A percentile compares a stretch with the other conserved stretches of the same genome.
phyloP scores from a whole-genome alignment of 53 echinoderm and acorn worm species.

The Henricia sp. region DNA sequence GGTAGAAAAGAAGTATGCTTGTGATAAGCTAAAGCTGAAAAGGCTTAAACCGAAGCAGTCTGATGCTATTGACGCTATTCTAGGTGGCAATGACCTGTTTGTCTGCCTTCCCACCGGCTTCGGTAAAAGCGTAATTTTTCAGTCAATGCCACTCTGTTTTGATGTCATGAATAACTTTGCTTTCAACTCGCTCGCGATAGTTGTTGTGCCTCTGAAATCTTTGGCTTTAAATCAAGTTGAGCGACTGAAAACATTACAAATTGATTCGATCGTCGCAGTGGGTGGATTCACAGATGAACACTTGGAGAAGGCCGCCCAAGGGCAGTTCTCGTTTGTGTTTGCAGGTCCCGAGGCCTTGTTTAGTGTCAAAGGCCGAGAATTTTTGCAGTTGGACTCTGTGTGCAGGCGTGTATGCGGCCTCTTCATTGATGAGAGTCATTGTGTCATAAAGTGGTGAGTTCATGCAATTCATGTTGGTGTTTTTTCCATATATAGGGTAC shows the following conservation, averaged over 20 bases:
- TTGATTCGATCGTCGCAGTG: not conserved
- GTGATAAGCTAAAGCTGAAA: not conserved
- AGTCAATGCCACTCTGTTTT: not conserved
- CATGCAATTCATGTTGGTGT: not conserved
- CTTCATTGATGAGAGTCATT: not conserved
- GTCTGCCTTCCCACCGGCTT: not conserved
- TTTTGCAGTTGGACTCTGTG: not conserved
- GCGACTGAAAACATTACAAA: not conserved
- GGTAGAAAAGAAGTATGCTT: not conserved
- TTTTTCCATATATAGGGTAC: too few relatives aligned
- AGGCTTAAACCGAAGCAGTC: not conserved
- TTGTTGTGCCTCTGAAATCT: not conserved
- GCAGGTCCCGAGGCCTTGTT: not conserved
- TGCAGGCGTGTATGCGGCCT: not conserved
- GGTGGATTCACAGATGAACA: not conserved
- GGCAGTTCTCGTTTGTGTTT: too few relatives aligned
- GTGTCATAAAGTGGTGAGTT: not conserved
- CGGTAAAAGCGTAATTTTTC: constrained; percentile 6
- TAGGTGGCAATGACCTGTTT: not conserved
- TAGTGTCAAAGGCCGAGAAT: not conserved
- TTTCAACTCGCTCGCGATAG: not conserved
- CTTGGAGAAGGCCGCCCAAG: not conserved
- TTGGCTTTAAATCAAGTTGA: not conserved
- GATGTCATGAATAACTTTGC: not conserved
- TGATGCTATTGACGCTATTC: not conserved